Percentiles rank a stretch among this genome's conserved stretches.
Conservation (phyloP, 1,140 invertebrate species). For the Euura lappo region DNA sequence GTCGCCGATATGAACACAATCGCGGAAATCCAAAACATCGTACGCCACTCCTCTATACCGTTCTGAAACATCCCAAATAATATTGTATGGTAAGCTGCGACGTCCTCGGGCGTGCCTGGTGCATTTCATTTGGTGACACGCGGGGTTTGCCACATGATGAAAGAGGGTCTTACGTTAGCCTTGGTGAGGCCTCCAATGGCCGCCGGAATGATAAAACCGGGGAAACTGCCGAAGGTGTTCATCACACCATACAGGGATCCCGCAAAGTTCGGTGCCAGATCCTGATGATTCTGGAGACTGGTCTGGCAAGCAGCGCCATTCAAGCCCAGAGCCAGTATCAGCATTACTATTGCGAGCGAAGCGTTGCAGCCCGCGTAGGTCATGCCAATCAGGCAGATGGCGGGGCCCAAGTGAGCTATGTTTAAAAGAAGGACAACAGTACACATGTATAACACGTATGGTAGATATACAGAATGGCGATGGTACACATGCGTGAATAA, state of each 20-base stretch:
- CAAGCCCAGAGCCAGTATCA: slow-evolving; percentile 77
- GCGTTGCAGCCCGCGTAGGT: slow-evolving; percentile 73
- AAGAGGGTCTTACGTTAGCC: slow-evolving; percentile 36
- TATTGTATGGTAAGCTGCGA: slow-evolving; percentile 7
- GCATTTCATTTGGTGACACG: slow-evolving; percentile 8
- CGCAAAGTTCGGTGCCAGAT: slow-evolving; percentile 82
- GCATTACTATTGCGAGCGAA: slow-evolving; percentile 66
- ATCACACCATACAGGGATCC: slow-evolving; percentile 78
- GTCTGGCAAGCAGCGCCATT: slow-evolving; percentile 86
- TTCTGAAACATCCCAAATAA: slow-evolving; percentile 63
- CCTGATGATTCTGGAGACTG: slow-evolving; percentile 84
- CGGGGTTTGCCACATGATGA: background rate
- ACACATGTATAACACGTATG: no score
- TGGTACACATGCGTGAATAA: slow-evolving; percentile 25
- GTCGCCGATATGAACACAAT: slow-evolving; percentile 73
- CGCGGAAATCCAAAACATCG: slow-evolving; percentile 78
- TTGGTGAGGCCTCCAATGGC: slow-evolving; percentile 73
- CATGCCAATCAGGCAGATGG: slow-evolving; percentile 68
- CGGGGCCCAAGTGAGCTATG: slow-evolving; percentile 75
- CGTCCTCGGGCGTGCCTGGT: no score
- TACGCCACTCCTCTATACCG: slow-evolving; percentile 77
- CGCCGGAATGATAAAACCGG: slow-evolving; percentile 76
- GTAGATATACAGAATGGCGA: background rate
- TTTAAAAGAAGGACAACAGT: background rate
- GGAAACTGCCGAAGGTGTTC: slow-evolving; percentile 74